phyloP scores from a whole-genome alignment of 2,888 invertebrate genomes.

The Frankliniella intonsa region DNA sequence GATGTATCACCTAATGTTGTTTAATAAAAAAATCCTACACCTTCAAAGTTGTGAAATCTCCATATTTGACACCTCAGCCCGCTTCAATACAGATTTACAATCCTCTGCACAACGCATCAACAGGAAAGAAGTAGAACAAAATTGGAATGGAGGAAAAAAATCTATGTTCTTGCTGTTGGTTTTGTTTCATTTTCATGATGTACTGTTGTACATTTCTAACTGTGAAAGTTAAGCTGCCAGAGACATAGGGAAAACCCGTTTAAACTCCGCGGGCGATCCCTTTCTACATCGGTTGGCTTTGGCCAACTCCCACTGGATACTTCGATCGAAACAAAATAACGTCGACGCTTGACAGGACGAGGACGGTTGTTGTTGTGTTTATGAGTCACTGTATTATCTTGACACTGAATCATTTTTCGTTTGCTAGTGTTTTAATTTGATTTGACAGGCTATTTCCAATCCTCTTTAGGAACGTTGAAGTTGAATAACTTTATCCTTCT shows the following conservation, averaged over 20 bases:
- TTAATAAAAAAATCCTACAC: slow-evolving; percentile 22
- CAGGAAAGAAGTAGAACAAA: neutral
- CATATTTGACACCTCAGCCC: neutral
- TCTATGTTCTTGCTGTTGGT: too few species aligned
- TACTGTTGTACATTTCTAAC: too few species aligned
- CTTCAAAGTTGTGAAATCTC: neutral
- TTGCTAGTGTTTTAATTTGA: neutral
- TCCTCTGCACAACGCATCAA: too few species aligned
- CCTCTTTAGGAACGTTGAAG: neutral
- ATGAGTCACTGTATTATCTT: neutral
- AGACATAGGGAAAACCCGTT: neutral
- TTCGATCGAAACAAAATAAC: too few species aligned
- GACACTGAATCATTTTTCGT: neutral
- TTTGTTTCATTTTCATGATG: too few species aligned
- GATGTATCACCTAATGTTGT: slow-evolving; percentile 25
- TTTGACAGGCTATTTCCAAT: neutral
- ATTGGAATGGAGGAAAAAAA: neutral
- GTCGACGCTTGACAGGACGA: too few species aligned
- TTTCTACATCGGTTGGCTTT: too few species aligned
- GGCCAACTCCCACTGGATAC: too few species aligned
- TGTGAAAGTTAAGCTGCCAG: neutral
- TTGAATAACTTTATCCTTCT: neutral
- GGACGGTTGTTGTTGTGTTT: neutral
- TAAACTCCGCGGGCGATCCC: too few species aligned
- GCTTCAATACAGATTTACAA: neutral